phyloP scores from a whole-genome alignment of 2,888 invertebrate species.

The Acrobasis suavella region DNA sequence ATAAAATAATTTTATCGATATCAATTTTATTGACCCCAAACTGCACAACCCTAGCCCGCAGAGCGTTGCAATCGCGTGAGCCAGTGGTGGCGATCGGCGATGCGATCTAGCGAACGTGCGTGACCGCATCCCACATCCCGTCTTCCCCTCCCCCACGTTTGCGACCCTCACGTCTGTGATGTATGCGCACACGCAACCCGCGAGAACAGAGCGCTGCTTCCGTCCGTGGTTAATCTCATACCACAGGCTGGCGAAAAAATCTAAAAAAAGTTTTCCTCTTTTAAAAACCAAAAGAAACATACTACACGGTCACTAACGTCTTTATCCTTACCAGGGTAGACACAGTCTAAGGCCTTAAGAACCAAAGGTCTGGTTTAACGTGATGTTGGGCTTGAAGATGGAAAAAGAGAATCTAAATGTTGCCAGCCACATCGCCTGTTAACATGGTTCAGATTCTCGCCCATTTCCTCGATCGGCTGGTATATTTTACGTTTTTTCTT shows the following conservation, averaged over 20 bases:
- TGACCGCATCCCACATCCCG: slow-evolving; percentile 68
- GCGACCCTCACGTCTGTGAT: slow-evolving; percentile 33
- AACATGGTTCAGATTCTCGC: too few species aligned
- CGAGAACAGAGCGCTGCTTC: slow-evolving; percentile 41
- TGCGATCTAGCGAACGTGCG: slow-evolving; percentile 67
- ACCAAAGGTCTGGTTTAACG: too few species aligned
- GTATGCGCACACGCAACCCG: slow-evolving; percentile 48
- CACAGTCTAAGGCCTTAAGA: too few species aligned
- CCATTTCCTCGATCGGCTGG: too few species aligned
- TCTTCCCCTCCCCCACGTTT: slow-evolving; percentile 29
- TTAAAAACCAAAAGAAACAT: too few species aligned
- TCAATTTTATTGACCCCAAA: not conserved
- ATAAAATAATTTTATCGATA: not conserved
- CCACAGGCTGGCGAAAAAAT: not conserved
- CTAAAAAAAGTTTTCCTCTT: not conserved
- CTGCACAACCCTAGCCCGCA: slow-evolving; percentile 12
- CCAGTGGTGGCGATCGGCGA: slow-evolving; percentile 44
- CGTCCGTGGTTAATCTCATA: slow-evolving; percentile 37
- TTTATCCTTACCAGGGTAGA: too few species aligned
- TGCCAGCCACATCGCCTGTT: too few species aligned
- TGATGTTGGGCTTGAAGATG: too few species aligned
- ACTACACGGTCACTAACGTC: too few species aligned
- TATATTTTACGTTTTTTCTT: too few species aligned
- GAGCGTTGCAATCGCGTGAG: slow-evolving; percentile 30
- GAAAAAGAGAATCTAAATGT: too few species aligned